A percentile compares a stretch with the other conserved stretches of the same genome.
These are phyloP conservation scores for Drosophila triauraria DNA, from an alignment of 1,140 invertebrate species.

Conservation along the genomic window DNA sequence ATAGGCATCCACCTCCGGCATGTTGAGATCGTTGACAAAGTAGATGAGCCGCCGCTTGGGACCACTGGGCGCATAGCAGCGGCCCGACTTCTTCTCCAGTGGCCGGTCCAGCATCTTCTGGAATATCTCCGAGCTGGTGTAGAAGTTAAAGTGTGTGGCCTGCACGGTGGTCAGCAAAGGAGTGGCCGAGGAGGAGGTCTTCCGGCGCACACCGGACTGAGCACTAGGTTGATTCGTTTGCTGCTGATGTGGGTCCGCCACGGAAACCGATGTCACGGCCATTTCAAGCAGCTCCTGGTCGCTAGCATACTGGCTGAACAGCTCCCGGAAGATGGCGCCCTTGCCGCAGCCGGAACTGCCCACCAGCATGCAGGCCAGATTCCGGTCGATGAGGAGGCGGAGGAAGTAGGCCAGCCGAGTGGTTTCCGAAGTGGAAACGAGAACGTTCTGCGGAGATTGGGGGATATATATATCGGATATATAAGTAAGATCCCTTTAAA, in stretches of 20 bases:
- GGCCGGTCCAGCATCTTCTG: conserved; percentile 96
- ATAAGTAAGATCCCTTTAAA: neutral
- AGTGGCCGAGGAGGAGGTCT: conserved; percentile 57
- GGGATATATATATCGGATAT: fast-evolving
- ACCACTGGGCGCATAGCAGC: conserved; percentile 96
- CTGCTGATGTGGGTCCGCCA: conserved; percentile 41
- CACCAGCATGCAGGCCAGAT: conserved; percentile 95
- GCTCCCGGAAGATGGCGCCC: conserved; percentile 94
- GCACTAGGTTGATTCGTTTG: neutral
- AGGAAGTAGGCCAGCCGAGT: conserved; percentile 95
- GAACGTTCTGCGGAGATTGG: conserved; percentile 86
- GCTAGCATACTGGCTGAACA: conserved; percentile 88
- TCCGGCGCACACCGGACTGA: conserved; percentile 40
- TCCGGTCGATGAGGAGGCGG: conserved; percentile 92
- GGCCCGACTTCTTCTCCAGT: conserved; percentile 97
- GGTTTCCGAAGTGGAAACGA: conserved; percentile 96
- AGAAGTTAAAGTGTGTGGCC: conserved; percentile 98
- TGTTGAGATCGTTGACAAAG: conserved; percentile 98
- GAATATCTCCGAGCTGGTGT: conserved; percentile 97
- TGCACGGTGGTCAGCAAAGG: conserved; percentile 87
- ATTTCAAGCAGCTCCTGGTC: conserved; percentile 75
- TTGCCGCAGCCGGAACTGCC: conserved; percentile 95
- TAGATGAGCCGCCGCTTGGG: conserved; percentile 94
- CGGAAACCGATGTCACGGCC: conserved; percentile 57
- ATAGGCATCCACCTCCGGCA: conserved; percentile 98